Evolutionary conservation across 2,797 vertebrate species (phyloP).

Genomic region (Ammospiza maritima): DNA sequence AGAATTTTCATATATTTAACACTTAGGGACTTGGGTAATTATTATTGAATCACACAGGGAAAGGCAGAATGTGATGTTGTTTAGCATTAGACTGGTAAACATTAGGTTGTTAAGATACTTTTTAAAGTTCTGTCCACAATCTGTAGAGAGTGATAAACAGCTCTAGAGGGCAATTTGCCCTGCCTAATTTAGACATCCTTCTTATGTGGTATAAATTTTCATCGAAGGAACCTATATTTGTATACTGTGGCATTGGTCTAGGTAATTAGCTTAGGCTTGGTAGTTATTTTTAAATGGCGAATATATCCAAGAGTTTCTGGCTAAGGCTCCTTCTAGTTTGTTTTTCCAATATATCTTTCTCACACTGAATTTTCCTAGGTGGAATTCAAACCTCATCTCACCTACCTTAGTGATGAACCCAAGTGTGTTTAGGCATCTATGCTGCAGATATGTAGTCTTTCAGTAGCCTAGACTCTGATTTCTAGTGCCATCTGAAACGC

Average conservation of each 20-base stretch:
- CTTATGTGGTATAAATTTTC: neutral
- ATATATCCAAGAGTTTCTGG: neutral
- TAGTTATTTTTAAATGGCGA: neutral
- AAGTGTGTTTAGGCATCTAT: neutral
- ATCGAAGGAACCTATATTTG: neutral
- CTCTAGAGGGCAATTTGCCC: neutral
- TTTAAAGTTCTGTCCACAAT: neutral
- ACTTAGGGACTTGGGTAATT: neutral
- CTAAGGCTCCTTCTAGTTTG: neutral
- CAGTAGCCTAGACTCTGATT: neutral
- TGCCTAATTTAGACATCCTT: neutral
- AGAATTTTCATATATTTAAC: neutral
- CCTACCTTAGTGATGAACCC: neutral
- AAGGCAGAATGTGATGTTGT: neutral
- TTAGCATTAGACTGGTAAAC: neutral
- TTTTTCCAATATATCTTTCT: neutral
- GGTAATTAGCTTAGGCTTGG: neutral
- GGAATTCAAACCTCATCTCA: neutral
- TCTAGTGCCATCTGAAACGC: conserved; percentile 33
- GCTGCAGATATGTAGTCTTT: neutral
- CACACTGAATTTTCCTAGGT: neutral
- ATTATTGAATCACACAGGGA: neutral
- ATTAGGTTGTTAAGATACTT: neutral
- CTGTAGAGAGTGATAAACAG: neutral
- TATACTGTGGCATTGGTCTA: neutral